Percentiles rank a stretch among this genome's conserved stretches.
Conservation (phyloP, 2,797 vertebrate genomes). For the Chloroceryle inda region DNA sequence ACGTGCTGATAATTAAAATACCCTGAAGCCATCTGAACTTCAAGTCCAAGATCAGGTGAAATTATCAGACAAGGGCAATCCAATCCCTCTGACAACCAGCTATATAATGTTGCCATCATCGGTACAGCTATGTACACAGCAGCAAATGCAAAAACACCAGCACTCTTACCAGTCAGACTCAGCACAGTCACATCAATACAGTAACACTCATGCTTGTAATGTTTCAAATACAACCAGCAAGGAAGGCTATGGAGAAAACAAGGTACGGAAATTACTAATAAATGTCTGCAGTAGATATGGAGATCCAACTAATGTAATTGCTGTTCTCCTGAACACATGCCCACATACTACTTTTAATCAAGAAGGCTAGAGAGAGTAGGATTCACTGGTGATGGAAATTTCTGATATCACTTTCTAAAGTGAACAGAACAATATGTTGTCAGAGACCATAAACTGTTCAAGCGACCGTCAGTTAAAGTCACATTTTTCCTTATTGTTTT, state of each 20-base stretch:
- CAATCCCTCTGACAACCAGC: conserved; percentile 7
- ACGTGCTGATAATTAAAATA: conserved; percentile 61
- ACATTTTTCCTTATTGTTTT: not conserved
- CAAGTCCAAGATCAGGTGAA: conserved; percentile 54
- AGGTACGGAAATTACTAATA: not conserved
- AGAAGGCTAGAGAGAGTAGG: not conserved
- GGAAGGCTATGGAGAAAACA: not conserved
- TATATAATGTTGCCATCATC: not conserved
- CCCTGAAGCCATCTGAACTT: conserved; percentile 51
- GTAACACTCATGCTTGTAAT: not conserved
- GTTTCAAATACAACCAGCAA: not conserved
- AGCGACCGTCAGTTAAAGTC: not conserved
- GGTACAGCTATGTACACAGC: not conserved
- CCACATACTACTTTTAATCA: not conserved
- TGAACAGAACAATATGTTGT: not conserved
- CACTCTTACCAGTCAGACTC: not conserved
- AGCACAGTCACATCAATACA: not conserved
- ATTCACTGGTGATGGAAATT: not conserved
- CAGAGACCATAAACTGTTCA: not conserved
- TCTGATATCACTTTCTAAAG: not conserved
- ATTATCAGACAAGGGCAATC: conserved; percentile 50
- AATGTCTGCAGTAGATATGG: not conserved
- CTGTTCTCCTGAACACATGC: not conserved
- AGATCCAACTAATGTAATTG: not conserved
- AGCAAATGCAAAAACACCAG: not conserved